Evolutionary conservation across 2,888 invertebrate species (phyloP), one percentile per base, ranked within the genome.

Genomic region (Mythimna pallens): DNA sequence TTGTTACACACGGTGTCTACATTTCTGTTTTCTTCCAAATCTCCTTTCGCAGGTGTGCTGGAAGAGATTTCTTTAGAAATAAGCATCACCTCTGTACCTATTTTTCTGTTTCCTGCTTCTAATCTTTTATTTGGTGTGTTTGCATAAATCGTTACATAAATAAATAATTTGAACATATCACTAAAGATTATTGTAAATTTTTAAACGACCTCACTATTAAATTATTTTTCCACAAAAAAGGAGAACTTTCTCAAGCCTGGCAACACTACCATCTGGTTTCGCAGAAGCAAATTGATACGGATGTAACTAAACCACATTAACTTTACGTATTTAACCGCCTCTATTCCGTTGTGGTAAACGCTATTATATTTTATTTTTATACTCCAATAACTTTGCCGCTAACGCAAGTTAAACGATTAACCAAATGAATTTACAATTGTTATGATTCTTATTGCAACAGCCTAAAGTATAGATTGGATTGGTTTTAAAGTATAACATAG

Each of bases 231-330:
- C 57, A 34, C 3, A 12, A 14, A n/a, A 55, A n/a, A 5, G 36
- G 78, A 9, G 40, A 70, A 40, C 50, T 22, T 22, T 65, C n/a
- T 12, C 34, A n/a, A n/a, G 0, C 3, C 25, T 65, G 43, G 82
- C 84, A 81, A 70, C 77, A 70, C 59, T 7, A 14, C 7, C 34
- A 71, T 61, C 81, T 71, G 22, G 72, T 84, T 72, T 25, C 36
- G 5, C 61, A 57, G 65, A 52, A 52, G 61, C 71, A 58, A 70
- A 76, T 67, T 76, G 66, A 84, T 3, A 72, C 84, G 81, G 84
- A 81, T 81, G 77, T 81, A 50, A 55, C 58, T 62, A 43, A 64
- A 63, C 70, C 66, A 81, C 43, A 1, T 58, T 36, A 36, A 9
- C 10, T 1, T 14, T 59, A 22, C 62, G 4, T 6, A 7, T 3